These are phyloP conservation scores for Pachyseris speciosa DNA, from an alignment of 64 coral and sea anemone genomes.

Conservation along the genomic window DNA sequence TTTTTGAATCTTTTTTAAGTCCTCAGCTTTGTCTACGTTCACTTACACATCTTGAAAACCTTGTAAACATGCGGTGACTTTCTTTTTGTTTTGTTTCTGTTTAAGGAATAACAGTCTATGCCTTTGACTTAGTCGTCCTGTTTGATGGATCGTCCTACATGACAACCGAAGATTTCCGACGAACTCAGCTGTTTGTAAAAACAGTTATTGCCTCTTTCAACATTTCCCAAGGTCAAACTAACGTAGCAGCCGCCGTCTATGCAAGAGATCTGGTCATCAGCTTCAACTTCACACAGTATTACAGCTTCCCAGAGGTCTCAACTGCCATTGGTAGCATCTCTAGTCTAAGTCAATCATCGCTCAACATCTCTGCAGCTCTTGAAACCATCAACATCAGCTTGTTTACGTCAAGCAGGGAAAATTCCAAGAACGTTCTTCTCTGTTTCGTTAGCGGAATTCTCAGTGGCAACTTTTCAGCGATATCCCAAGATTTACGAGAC, in stretches of 20 bases:
- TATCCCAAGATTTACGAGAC: background rate
- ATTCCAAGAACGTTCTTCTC: background rate
- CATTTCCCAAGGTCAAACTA: background rate
- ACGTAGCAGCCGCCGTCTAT: background rate
- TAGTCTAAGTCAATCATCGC: background rate
- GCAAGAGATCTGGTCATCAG: background rate
- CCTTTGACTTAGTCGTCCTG: background rate
- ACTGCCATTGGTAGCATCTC: conserved; percentile 5
- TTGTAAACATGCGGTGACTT: no score
- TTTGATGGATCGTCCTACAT: conserved; percentile 7
- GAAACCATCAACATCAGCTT: background rate
- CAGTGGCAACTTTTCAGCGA: background rate
- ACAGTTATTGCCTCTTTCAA: background rate
- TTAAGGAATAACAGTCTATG: background rate
- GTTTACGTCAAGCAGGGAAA: background rate
- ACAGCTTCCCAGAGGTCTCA: background rate
- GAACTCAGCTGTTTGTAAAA: background rate
- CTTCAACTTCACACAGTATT: background rate
- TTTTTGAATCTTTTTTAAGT: no score
- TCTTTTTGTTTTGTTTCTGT: background rate
- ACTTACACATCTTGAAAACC: no score
- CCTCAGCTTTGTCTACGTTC: no score
- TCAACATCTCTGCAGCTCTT: background rate
- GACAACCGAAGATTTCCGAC: background rate
- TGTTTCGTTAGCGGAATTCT: background rate